Base-by-base conservation (phyloP, 2,113 vertebrate species). In the Mesitornis unicolor region DNA sequence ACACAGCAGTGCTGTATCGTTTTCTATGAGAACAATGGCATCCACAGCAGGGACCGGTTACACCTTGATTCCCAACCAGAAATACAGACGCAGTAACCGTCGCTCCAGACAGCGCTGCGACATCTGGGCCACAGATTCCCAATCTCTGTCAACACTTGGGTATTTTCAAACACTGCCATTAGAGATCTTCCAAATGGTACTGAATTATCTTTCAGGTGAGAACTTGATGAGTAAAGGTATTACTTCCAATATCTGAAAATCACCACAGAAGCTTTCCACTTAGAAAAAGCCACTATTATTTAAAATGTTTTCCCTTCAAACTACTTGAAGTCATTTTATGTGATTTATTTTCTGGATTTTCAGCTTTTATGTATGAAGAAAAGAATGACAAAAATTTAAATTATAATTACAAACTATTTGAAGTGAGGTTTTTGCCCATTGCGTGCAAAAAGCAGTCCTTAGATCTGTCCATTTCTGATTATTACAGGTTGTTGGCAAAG, bases 131-230 rank as follows among this genome's bases (percentile, higher is more conserved):
- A 94, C 93, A 36, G 95, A 98, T 20, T 89, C 96, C 93, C 97
- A 87, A 17, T 43, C 77, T 17, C 83, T 50, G 47, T 92, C 98
- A 85, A 90, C 95, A 0, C 95, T 98, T 54, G 98, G 98, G 2
- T 53, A 97, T 84, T 99, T 99, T 78, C 96, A 97, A 91, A 54
- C 42, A 0, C 97, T 99, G 3, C 99, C 99, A 6, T 8, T 98
- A 9, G 99, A 99, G 97, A 97, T 99, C 85, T 98, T 99, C 28
- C 96, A 99, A n/a, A 97, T 98, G 96, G 96, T 99, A 43, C 69
- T 99, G 93, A 97, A 94, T 65, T 98, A 98, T 53, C 96, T 99
- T n/a, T 92, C 98, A 97, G 98, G 98, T 99, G 75, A 97, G 97
- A 16, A 22, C 24, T 56, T 33, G n/a, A 11, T 8, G 11, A 11